A percentile compares a stretch with the other conserved stretches of the same genome.
These are phyloP conservation scores for Eupeodes latifasciatus DNA, from an alignment of 2,888 invertebrate genomes.

Conservation along the genomic window DNA sequence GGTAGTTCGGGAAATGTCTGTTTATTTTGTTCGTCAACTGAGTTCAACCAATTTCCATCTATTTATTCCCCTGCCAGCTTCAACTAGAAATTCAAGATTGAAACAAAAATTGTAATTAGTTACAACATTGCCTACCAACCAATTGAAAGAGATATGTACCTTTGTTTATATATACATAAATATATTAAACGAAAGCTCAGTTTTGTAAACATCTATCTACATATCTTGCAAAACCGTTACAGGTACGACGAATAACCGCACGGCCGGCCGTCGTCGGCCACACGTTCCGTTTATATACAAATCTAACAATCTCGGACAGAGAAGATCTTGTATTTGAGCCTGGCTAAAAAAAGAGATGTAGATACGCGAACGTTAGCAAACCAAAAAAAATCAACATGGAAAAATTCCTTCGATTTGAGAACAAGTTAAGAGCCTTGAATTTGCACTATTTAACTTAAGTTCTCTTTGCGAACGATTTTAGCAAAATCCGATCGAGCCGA, in stretches of 20 bases:
- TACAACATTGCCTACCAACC: not conserved
- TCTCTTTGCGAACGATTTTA: conserved; percentile 61
- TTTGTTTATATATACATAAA: no score
- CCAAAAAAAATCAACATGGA: not conserved
- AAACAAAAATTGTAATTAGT: not conserved
- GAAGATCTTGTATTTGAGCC: conserved; percentile 53
- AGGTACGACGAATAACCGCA: not conserved
- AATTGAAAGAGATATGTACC: not conserved
- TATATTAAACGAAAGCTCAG: not conserved
- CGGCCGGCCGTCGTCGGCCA: not conserved
- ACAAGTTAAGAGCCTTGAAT: conserved; percentile 68
- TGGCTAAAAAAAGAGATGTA: conserved; percentile 56
- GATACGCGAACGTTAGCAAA: conserved; percentile 8
- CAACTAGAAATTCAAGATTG: conserved; percentile 27
- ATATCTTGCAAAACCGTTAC: conserved; percentile 35
- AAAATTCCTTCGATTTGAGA: conserved; percentile 46
- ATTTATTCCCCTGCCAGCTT: not conserved
- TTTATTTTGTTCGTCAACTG: not conserved
- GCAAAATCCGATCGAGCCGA: conserved; percentile 21
- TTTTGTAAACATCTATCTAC: not conserved
- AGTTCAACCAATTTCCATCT: not conserved
- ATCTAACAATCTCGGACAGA: not conserved
- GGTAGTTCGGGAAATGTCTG: not conserved
- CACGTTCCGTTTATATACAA: not conserved
- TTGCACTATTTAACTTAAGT: conserved; percentile 59